Percentiles rank a stretch among this genome's conserved stretches.
These are phyloP conservation scores for Trichopoda pennipes DNA, from an alignment of 2,888 invertebrate genomes.

Conservation along the genomic window DNA sequence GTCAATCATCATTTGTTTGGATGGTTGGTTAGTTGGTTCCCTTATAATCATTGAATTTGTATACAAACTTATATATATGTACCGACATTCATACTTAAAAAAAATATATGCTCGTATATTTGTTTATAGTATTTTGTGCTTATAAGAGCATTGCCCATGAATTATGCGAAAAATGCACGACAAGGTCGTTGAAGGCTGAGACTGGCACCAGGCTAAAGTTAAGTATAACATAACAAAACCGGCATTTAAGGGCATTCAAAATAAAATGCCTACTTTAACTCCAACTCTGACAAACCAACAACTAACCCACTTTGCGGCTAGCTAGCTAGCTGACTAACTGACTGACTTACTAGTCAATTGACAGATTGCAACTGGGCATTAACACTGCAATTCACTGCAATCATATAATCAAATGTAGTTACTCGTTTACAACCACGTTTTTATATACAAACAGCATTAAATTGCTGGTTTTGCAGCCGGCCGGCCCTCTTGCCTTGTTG, in stretches of 20 bases:
- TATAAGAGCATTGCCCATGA: slow-evolving; percentile 71
- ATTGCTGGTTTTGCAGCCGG: slow-evolving; percentile 9
- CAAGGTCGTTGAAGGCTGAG: slow-evolving; percentile 75
- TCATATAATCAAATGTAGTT: slow-evolving; percentile 60
- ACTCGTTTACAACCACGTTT: slow-evolving; percentile 11
- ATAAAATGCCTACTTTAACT: slow-evolving; percentile 47
- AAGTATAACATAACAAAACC: slow-evolving; percentile 62
- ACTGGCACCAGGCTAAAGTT: slow-evolving; percentile 68
- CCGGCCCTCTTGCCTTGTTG: slow-evolving; percentile 5
- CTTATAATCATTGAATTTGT: slow-evolving; percentile 51
- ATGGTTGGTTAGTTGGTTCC: slow-evolving; percentile 38
- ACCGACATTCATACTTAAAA: neutral
- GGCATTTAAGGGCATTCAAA: slow-evolving; percentile 60
- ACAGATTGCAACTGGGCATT: slow-evolving; percentile 53
- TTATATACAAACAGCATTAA: neutral
- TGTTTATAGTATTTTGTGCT: slow-evolving; percentile 41
- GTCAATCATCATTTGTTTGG: slow-evolving; percentile 37
- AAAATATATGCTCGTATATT: slow-evolving; percentile 22
- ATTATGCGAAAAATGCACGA: slow-evolving; percentile 77
- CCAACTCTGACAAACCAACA: slow-evolving; percentile 11
- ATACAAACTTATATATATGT: slow-evolving; percentile 3
- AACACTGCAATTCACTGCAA: slow-evolving; percentile 57
- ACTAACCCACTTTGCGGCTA: neutral
- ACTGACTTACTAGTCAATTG: neutral
- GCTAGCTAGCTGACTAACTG: neutral